phyloP scores from a whole-genome alignment of 1,140 invertebrate species.

The Cherax destructor region DNA sequence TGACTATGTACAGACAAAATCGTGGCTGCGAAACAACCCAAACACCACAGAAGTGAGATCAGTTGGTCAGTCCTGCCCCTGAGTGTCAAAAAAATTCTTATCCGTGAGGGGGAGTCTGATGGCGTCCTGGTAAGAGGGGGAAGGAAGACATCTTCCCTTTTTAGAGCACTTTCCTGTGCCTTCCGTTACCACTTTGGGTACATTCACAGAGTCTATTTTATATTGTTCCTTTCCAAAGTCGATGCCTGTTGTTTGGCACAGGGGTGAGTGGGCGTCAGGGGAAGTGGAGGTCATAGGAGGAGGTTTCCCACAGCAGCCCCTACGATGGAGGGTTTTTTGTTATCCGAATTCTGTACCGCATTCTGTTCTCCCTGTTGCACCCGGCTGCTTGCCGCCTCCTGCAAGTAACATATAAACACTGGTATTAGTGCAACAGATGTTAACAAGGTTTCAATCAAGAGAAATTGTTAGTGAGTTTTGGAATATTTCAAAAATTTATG shows the following conservation, averaged over 20 bases:
- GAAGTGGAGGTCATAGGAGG: conserved; percentile 48
- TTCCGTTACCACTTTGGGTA: neutral
- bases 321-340: conserved; percentile 48
- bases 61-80: neutral
- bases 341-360: neutral
- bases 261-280: conserved; percentile 5
- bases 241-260: neutral
- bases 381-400: neutral
- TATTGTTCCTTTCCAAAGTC: neutral
- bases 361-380: neutral
- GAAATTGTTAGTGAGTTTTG: too few species aligned
- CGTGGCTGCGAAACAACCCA: too few species aligned
- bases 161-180: neutral
- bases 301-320: conserved; percentile 40
- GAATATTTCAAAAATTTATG: too few species aligned
- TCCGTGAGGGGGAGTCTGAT: conserved; percentile 24
- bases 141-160: conserved; percentile 30
- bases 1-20: too few species aligned
- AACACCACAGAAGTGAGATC: neutral
- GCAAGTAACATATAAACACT: neutral
- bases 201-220: neutral
- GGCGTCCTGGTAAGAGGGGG: conserved; percentile 59
- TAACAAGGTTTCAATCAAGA: too few species aligned
- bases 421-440: too few species aligned
- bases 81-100: neutral